These are phyloP conservation scores for Micrasema longulum DNA, from an alignment of 1,140 invertebrate genomes.

Conservation along the genomic window DNA sequence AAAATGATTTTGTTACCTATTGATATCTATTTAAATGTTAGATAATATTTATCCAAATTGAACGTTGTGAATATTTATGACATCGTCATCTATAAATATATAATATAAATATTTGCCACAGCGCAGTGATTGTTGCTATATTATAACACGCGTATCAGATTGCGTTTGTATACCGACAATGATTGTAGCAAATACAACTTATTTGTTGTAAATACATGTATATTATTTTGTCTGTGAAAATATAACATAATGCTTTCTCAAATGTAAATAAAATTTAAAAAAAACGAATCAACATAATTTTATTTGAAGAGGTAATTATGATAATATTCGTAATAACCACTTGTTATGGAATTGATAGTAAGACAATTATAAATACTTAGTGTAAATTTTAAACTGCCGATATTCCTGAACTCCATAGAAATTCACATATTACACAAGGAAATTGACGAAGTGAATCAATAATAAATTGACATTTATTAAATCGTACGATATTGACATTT, in stretches of 20 bases:
- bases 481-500: too few relatives aligned
- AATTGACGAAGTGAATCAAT: too few relatives aligned
- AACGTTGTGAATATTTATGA: slow-evolving; percentile 26
- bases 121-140: not conserved
- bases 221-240: slow-evolving; percentile 15
- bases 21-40: slow-evolving; percentile 27
- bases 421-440: not conserved
- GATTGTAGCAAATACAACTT: not conserved
- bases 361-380: slow-evolving; percentile 28
- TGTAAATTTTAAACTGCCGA: slow-evolving; percentile 21
- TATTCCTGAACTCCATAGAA: not conserved
- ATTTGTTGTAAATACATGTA: too few relatives aligned
- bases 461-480: too few relatives aligned
- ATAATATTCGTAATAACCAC: slow-evolving; percentile 12
- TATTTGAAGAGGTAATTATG: slow-evolving; percentile 29
- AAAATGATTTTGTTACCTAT: slow-evolving; percentile 14
- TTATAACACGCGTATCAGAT: not conserved
- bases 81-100: slow-evolving; percentile 6
- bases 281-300: slow-evolving; percentile 30
- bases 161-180: slow-evolving; percentile 15
- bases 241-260: slow-evolving; percentile 25
- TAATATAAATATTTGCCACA: not conserved
- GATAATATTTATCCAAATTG: slow-evolving; percentile 36
- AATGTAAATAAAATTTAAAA: slow-evolving; percentile 28
- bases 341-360: slow-evolving; percentile 36